Evolutionary conservation across 2,113 vertebrate genomes (phyloP), one percentile per base, ranked within the genome.

Genomic region (Triplophysa tibetana): DNA sequence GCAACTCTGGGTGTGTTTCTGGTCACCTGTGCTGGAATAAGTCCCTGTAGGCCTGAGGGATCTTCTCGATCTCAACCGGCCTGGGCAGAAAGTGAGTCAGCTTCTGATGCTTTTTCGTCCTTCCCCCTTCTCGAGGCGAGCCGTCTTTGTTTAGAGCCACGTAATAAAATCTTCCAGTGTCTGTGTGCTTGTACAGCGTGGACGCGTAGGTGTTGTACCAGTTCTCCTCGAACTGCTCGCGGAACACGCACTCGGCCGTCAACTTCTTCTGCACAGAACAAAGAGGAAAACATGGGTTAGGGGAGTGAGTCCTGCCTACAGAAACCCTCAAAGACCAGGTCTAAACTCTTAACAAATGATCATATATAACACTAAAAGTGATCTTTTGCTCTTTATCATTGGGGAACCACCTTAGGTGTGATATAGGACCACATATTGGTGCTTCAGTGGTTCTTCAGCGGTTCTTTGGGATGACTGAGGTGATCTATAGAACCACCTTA

Each of bases 161-260:
- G 26, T 99, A 99, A 92, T 96, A 98, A 68, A 95, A 96, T 86
- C 96, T 92, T 69, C 95, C 96, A 0, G 96, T 96, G 90, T 99
- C 97, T 0, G 88, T 87, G 70, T 99, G 97, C 87, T 97, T 97
- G 93, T 98, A 98, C 58, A 97, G 92, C 2, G 96, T 99, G 0
- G 98, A 99, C 52, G 98, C 95, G 43, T 99, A 99, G 0, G 98
- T 99, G 92, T 99, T 99, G 93, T 99, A 99, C 97, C 97, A 99
- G 91, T 99, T 99, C 93, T 99, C 97, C 91, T 99, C 97, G 87
- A 99, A 99, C 90, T 98, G 97, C 92, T 99, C 98, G 70, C 97
- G 94, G 93, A 99, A 98, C 69, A 99, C 96, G 3, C 97, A 99
- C 89, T 99, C 98, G 54, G 93, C 92, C 0, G 94, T 97, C 85